A percentile compares a stretch with the other conserved stretches of the same genome.
These are phyloP conservation scores for Drosophila parabipectinata DNA, from an alignment of 1,140 invertebrate genomes.

Conservation along the genomic window DNA sequence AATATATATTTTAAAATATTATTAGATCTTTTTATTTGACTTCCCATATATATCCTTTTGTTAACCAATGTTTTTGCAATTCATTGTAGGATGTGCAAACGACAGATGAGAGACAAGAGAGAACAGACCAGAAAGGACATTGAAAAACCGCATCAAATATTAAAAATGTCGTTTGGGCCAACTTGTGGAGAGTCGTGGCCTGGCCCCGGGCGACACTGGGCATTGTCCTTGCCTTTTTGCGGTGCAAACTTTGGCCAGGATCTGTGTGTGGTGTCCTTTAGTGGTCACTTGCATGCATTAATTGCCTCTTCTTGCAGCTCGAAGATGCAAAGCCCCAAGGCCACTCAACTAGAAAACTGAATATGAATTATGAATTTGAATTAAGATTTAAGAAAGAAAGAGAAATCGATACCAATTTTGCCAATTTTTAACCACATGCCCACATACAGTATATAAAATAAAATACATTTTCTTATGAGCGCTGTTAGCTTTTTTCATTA, in stretches of 20 bases:
- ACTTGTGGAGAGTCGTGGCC: constrained; percentile 20
- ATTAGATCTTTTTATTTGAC: no score
- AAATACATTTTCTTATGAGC: constrained; percentile 7
- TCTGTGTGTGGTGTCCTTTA: neutral
- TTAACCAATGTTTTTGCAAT: no score
- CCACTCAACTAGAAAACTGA: neutral
- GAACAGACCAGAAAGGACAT: neutral
- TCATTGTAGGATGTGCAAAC: neutral
- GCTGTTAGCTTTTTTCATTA: constrained; percentile 1
- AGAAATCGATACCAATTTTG: neutral
- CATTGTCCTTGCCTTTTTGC: constrained; percentile 11
- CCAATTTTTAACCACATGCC: no score
- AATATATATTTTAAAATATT: no score
- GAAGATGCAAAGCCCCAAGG: constrained; percentile 1
- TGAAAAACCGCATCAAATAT: constrained; percentile 38
- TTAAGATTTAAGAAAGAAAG: neutral
- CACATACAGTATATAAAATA: no score
- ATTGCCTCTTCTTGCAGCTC: constrained; percentile 1
- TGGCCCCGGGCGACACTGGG: constrained; percentile 1
- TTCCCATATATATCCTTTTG: no score
- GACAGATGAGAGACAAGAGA: neutral
- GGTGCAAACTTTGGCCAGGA: constrained; percentile 3
- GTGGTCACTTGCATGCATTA: constrained; percentile 22
- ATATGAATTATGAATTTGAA: neutral
- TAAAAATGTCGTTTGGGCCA: constrained; percentile 31